Base-by-base conservation (phyloP, 2,888 invertebrate species). In the Synanthedon myopaeformis region DNA sequence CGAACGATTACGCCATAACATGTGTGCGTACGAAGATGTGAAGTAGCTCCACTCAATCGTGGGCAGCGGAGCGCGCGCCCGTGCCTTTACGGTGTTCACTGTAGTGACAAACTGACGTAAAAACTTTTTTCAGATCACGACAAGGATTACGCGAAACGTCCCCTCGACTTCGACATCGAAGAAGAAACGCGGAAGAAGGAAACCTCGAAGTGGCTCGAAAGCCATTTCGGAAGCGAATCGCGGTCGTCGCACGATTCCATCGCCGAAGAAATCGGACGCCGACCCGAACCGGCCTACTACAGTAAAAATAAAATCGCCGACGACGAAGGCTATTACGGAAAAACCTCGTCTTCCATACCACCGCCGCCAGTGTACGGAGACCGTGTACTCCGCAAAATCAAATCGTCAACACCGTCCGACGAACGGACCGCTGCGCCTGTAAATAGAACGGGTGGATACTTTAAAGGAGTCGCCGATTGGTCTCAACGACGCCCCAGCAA, bases 121-220 rank as follows among this genome's bases (percentile, higher is more conserved):
- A 59, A 23, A 55, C 54, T 72, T 57, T 88, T 93, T 93, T 62
- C 90, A 95, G 87, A 86, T 57, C 85, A 74, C 74, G 78, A 83
- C 63, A 95, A 94, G 77, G 95, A 96, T 79, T 86, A 95, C 66
- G 93, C 94, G 45, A 93, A 93, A 72, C 92, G 92, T 54, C 95
- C 96, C 0, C 81, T 95, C 58, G 95, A 96, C 79, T 93, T 95
- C 67, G 95, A 95, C 71, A 92, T 94, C 68, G 96, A 96, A 74
- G 96, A 96, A 76, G 94, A 95, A 76, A 95, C 95, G 5, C 90
- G 96, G 57, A 96, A 96, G 78, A 92, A 93, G 61, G 96, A 96
- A 84, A 96, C 96, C 0, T 95, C 94, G 59, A 95, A 95, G 82
- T 96, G 96, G 96, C 88, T 96, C 53, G 96, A 96, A 69, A 93